Percentiles rank a stretch among this genome's conserved stretches.
Evolutionary conservation across 2,113 vertebrate species (phyloP).

Genomic region (Trachemys scripta): DNA sequence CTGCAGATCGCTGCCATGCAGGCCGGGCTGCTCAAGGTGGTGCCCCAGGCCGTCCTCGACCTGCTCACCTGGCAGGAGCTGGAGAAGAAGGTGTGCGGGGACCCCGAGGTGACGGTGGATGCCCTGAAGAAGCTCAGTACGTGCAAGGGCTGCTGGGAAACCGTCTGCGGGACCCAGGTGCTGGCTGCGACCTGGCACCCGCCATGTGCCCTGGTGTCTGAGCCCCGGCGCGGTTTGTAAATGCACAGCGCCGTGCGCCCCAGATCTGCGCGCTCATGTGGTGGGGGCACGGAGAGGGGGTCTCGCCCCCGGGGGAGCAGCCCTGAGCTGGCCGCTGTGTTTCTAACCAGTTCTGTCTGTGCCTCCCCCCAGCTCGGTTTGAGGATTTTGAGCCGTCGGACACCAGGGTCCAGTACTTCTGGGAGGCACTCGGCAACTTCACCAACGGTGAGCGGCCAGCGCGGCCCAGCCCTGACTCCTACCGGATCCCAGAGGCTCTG

Average conservation of each 20-base stretch:
- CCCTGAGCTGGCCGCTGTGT: background rate
- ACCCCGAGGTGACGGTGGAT: slow-evolving; percentile 96
- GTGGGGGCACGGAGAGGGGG: background rate
- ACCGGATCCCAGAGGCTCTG: background rate
- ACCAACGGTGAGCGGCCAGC: slow-evolving; percentile 89
- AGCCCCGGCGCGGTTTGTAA: background rate
- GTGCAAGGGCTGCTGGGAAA: slow-evolving; percentile 40
- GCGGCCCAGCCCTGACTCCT: background rate
- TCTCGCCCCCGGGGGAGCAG: background rate
- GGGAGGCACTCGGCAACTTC: slow-evolving; percentile 97
- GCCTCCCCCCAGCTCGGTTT: slow-evolving; percentile 85
- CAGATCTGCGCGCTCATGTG: background rate
- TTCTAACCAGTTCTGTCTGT: background rate
- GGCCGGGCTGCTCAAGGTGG: slow-evolving; percentile 94
- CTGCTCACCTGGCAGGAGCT: slow-evolving; percentile 97
- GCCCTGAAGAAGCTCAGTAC: slow-evolving; percentile 93
- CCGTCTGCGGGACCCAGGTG: background rate
- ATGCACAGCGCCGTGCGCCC: background rate
- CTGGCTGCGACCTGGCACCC: background rate
- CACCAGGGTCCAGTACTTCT: slow-evolving; percentile 92
- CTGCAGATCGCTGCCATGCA: slow-evolving; percentile 93
- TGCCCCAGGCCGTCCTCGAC: slow-evolving; percentile 96
- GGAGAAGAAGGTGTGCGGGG: slow-evolving; percentile 97
- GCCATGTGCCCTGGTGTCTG: background rate
- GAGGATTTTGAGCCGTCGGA: slow-evolving; percentile 94